Percentiles rank a stretch among this genome's conserved stretches.
Conservation (phyloP, 2,888 invertebrate genomes). For the Pheosia gnoma region DNA sequence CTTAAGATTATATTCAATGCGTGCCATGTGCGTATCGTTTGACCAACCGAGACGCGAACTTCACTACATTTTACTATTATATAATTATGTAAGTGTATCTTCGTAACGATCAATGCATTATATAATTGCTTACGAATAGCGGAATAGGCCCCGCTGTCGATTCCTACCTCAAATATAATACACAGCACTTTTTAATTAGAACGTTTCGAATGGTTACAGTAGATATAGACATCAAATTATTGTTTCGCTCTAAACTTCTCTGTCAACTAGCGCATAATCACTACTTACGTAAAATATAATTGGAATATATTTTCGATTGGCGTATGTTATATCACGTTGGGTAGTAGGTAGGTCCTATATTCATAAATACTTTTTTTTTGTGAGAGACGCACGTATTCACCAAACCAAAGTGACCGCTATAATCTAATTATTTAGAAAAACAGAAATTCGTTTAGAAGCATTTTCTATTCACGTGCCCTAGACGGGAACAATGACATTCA, state of each 20-base stretch:
- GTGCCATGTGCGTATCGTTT: too few species aligned
- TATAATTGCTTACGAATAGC: slow-evolving; percentile 32
- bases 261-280: slow-evolving; percentile 30
- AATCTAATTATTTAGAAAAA: slow-evolving; percentile 16
- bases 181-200: background rate
- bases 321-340: slow-evolving; percentile 29
- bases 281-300: slow-evolving; percentile 22
- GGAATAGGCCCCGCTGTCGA: slow-evolving; percentile 17
- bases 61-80: slow-evolving; percentile 13
- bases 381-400: background rate
- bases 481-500: too few species aligned
- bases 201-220: background rate
- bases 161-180: background rate
- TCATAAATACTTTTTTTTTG: background rate
- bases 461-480: background rate
- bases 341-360: slow-evolving; percentile 3
- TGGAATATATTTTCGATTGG: slow-evolving; percentile 17
- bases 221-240: too few species aligned
- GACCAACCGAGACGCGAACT: too few species aligned
- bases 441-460: slow-evolving; percentile 3
- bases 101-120: slow-evolving; percentile 22
- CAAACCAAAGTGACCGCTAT: background rate
- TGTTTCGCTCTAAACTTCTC: background rate
- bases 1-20: too few species aligned
- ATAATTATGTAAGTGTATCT: background rate